Conservation (phyloP, 1,140 invertebrate genomes). For the Neotoxoptera formosana region DNA sequence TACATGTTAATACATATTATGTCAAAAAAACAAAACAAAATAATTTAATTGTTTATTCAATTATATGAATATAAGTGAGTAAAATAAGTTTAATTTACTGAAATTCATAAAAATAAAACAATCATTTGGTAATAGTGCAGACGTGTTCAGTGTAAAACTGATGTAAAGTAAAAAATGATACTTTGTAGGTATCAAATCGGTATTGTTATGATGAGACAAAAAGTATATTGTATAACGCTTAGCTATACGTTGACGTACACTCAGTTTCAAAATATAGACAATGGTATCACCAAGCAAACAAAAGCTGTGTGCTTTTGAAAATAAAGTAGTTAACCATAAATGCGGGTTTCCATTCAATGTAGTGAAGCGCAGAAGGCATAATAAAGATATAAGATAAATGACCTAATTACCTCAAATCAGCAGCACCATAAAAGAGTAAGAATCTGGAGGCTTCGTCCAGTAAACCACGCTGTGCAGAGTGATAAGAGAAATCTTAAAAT, state of each 20-base stretch:
- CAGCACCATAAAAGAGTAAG: background rate
- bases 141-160: background rate
- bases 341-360: slow-evolving; percentile 28
- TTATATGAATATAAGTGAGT: background rate
- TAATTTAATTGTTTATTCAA: background rate
- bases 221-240: background rate
- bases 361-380: background rate
- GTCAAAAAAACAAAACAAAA: background rate
- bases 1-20: background rate
- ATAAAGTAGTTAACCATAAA: background rate
- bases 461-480: background rate
- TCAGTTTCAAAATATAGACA: slow-evolving; percentile 14
- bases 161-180: background rate
- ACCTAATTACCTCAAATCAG: slow-evolving; percentile 1
- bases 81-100: background rate
- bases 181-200: background rate
- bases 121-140: too few relatives aligned
- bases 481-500: background rate
- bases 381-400: slow-evolving; percentile 37
- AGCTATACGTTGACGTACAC: background rate
- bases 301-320: background rate
- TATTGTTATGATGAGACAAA: background rate
- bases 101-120: background rate
- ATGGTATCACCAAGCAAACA: background rate
- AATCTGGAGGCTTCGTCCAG: background rate